Evolutionary conservation across 2,888 invertebrate genomes (phyloP), one percentile per base, ranked within the genome.

Genomic region (Malachius bipustulatus): DNA sequence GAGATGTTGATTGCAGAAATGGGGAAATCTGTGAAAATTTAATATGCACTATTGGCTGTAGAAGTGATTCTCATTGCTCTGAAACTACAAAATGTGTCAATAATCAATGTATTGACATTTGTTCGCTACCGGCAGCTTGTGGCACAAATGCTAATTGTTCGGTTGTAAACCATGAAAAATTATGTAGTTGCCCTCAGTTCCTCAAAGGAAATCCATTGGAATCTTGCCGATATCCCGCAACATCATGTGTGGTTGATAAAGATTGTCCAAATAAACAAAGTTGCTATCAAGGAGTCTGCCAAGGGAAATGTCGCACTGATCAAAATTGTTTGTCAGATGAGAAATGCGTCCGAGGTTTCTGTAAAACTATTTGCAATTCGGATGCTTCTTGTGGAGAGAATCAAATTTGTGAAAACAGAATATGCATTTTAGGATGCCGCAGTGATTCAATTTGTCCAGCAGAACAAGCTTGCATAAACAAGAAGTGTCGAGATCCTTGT

Each of bases 1-100:
- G 77, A 34, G 88, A 89, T 54, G 80, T 82, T 45, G 89, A 90
- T 53, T 91, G 91, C 49, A 74, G 82, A 33, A 82, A 77, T 47
- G 87, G 83, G 24, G 89, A 90, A 64, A 77, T 90, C 34, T 91
- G 90, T 51, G 77, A 85, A 54, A 80, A 82, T 14, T 66, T 87
- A 15, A 71, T 79, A 37, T 91, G 91, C 55, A 63, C 73, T 6
- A 68, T 73, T 26, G 91, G 91, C 29, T 91, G 91, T 56, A 74
- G 88, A 52, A 75, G 81, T 4, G 75, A 88, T 57, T 69, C 73
- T 2, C 81, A 83, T 32, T 91, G 91, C 54, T 71, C 79, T 1
- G 64, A 67, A 34, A 70, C 76, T 47, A 69, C 75, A 42, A 69
- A 78, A n/a, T 91, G 91, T 51, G 59, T 78, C 40, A 73, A 77